These are phyloP conservation scores for Lynx canadensis DNA, from an alignment of 2,113 vertebrate genomes.

Conservation along the genomic window DNA sequence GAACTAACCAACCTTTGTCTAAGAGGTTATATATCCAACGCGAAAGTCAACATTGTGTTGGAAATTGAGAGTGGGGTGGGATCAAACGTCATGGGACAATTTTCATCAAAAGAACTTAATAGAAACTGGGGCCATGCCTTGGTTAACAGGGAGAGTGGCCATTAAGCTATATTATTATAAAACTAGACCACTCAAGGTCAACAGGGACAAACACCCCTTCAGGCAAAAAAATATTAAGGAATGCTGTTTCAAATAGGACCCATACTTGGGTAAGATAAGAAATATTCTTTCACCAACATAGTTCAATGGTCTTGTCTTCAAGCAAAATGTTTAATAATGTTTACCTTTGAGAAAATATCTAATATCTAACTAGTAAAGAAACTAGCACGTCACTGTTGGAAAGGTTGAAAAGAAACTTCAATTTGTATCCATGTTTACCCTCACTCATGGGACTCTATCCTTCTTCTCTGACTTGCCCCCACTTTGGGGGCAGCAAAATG, in stretches of 20 bases:
- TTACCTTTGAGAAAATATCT: constrained; percentile 38
- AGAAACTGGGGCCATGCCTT: background rate
- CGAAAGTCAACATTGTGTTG: background rate
- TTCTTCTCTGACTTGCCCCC: background rate
- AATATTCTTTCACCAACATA: background rate
- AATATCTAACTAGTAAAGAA: constrained; percentile 1
- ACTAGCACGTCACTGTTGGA: background rate
- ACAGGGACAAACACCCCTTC: background rate
- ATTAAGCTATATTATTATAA: constrained; percentile 4
- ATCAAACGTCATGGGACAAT: background rate
- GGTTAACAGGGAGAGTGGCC: background rate
- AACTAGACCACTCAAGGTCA: background rate
- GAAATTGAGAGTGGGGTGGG: background rate
- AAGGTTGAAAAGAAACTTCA: background rate
- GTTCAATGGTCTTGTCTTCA: background rate
- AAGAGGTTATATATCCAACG: background rate
- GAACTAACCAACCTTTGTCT: background rate
- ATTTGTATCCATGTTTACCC: background rate
- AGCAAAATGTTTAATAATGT: background rate
- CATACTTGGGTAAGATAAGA: background rate
- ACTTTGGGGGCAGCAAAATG: background rate
- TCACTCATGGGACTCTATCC: background rate
- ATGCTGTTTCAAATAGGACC: background rate
- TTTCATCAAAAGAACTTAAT: background rate
- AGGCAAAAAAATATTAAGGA: background rate